Percentiles rank a stretch among this genome's conserved stretches.
phyloP scores from a whole-genome alignment of 2,888 invertebrate genomes.

The Lithodes maja region DNA sequence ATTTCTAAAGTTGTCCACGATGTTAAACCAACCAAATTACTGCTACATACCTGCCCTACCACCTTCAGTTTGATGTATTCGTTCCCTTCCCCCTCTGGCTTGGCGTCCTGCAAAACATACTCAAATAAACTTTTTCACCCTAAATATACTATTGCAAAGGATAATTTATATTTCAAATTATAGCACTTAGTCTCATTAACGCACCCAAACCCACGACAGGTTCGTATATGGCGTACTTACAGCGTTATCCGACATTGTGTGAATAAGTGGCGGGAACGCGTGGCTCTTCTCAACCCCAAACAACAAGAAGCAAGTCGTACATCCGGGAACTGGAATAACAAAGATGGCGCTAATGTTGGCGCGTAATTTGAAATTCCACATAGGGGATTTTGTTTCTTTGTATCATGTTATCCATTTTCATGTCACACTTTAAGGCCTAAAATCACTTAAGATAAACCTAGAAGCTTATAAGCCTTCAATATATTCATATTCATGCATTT shows the following conservation, averaged over 20 bases:
- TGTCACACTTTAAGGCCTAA: too few relatives aligned
- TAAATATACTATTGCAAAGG: too few relatives aligned
- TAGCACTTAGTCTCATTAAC: too few relatives aligned
- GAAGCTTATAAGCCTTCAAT: too few relatives aligned
- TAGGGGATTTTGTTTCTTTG: too few relatives aligned
- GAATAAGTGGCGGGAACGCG: slow-evolving; percentile 46
- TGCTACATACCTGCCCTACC: slow-evolving; percentile 78
- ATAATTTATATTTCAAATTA: too few relatives aligned
- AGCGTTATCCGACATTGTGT: slow-evolving; percentile 64
- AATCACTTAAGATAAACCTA: too few relatives aligned
- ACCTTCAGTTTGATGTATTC: slow-evolving; percentile 84
- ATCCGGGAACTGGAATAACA: slow-evolving; percentile 41
- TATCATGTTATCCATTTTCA: too few relatives aligned
- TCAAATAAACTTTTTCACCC: neutral
- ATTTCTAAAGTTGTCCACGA: too few relatives aligned
- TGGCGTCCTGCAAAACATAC: slow-evolving; percentile 63
- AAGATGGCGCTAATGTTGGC: slow-evolving; percentile 35
- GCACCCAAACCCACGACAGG: neutral
- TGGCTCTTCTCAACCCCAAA: slow-evolving; percentile 35
- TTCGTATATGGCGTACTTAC: slow-evolving; percentile 48
- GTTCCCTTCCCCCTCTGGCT: slow-evolving; percentile 71
- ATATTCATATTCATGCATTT: too few relatives aligned
- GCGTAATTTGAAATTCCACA: slow-evolving; percentile 24
- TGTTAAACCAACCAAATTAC: too few relatives aligned
- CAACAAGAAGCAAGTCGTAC: slow-evolving; percentile 35